phyloP scores from a whole-genome alignment of 2,888 invertebrate species.

The Amphipoea oculea region DNA sequence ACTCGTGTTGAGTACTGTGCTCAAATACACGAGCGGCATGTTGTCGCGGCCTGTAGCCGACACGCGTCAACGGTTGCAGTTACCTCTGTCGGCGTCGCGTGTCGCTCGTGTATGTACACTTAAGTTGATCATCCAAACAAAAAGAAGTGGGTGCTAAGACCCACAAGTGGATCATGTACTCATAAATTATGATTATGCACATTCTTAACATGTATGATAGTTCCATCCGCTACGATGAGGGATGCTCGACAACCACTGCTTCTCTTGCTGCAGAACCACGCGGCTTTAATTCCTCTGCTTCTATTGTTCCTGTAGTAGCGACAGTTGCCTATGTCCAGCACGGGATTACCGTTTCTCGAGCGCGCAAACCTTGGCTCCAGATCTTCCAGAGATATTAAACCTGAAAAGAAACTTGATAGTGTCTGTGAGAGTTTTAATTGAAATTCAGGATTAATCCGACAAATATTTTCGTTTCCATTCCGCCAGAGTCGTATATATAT shows the following conservation, averaged over 20 bases:
- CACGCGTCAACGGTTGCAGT: neutral
- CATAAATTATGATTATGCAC: constrained; percentile 66
- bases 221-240: constrained; percentile 67
- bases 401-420: constrained; percentile 19
- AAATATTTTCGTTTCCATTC: too few species aligned
- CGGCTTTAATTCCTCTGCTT: constrained; percentile 56
- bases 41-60: too few species aligned
- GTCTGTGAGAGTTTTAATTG: neutral
- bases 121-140: neutral
- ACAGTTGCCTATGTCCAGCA: constrained; percentile 52
- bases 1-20: too few species aligned
- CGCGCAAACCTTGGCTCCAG: constrained; percentile 27
- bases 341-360: constrained; percentile 48
- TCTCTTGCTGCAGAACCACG: constrained; percentile 60
- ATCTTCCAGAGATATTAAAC: neutral
- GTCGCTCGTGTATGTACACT: neutral
- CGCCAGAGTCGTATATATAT: too few species aligned
- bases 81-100: neutral
- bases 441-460: neutral
- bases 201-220: constrained; percentile 47
- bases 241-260: constrained; percentile 69
- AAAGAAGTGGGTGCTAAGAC: neutral
- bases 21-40: too few species aligned
- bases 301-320: constrained; percentile 60
- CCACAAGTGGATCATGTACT: neutral